A percentile compares a stretch with the other conserved stretches of the same genome.
phyloP scores from a whole-genome alignment of 2,113 vertebrate species.

The Pelusios castaneus region DNA sequence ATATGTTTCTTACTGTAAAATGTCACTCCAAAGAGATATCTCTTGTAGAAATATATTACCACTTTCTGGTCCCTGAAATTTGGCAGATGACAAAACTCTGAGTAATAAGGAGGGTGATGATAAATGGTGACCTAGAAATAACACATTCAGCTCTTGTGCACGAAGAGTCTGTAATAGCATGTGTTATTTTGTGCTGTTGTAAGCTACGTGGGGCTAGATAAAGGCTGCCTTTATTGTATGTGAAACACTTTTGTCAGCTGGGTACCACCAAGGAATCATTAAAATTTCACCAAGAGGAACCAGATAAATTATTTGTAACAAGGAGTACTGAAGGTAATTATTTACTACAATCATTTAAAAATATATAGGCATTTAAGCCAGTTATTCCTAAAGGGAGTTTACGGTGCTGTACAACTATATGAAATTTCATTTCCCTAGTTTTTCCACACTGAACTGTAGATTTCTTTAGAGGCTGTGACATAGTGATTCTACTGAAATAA shows the following conservation, averaged over 20 bases:
- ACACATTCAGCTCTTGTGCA: neutral
- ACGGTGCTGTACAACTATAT: neutral
- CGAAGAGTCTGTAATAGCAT: neutral
- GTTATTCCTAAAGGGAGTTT: neutral
- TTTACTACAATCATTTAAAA: neutral
- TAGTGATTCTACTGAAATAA: neutral
- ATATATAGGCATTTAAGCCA: neutral
- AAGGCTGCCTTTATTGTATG: neutral
- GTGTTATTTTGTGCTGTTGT: rapidly evolving
- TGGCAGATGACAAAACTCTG: neutral
- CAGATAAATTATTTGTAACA: neutral
- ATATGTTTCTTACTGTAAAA: neutral
- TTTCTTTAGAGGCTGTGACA: neutral
- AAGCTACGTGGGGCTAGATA: neutral
- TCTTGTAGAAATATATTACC: neutral
- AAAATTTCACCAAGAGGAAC: rapidly evolving
- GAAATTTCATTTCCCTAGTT: neutral
- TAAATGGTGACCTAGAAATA: neutral
- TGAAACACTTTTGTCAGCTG: rapidly evolving
- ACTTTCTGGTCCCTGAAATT: neutral
- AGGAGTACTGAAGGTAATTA: neutral
- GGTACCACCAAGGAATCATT: neutral
- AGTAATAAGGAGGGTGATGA: neutral
- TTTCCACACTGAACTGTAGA: neutral
- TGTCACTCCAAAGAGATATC: neutral